Evolutionary conservation across 1,140 invertebrate species (phyloP), one percentile per base, ranked within the genome.

Genomic region (Dolichoris vasculosae): DNA sequence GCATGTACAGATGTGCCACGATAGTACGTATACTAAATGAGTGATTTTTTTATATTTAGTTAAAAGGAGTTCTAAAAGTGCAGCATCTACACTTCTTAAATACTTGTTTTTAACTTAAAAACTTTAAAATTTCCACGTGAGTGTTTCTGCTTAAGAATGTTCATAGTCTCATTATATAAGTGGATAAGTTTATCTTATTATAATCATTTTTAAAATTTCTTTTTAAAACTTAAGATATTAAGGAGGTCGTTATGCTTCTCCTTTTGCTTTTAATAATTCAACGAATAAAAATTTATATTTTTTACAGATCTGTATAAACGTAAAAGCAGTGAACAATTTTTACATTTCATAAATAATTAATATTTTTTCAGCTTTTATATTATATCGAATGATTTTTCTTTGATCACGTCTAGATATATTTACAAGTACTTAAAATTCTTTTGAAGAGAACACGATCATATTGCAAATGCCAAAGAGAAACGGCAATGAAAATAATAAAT

Each of bases 151-250:
- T 51, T 30, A 51, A 63, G 30, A 59, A 51, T 59, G 32, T 67
- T 43, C 63, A 51, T 35, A 20, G 35, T n/a, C 77, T 48, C 55
- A 35, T 79, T 40, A 55, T 79, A 38, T 40, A 59, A 63, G 51
- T 79, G 55, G 43, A 48, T 59, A 51, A 82, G 80, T 73, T 73
- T 43, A 73, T 73, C 38, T 43, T 73, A 73, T 73, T 43, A 73
- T 73, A 73, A 73, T 73, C 76, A 83, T 83, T 73, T 77, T 77
- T 35, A 15, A 64, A 59, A 63, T 76, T 59, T 83, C 48, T 40
- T 63, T 73, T 51, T 32, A 81, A 81, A 81, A 46, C 43, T 73
- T 73, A 73, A 43, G 69, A 73, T 40, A 73, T 73, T 73, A 43
- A 43, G 15, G n/a, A 43, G 23, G 20, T 73, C 69, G 32, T 73